Percentiles rank a stretch among this genome's conserved stretches.
Conservation (phyloP, 2,113 vertebrate species). For the Saguinus imperator region DNA sequence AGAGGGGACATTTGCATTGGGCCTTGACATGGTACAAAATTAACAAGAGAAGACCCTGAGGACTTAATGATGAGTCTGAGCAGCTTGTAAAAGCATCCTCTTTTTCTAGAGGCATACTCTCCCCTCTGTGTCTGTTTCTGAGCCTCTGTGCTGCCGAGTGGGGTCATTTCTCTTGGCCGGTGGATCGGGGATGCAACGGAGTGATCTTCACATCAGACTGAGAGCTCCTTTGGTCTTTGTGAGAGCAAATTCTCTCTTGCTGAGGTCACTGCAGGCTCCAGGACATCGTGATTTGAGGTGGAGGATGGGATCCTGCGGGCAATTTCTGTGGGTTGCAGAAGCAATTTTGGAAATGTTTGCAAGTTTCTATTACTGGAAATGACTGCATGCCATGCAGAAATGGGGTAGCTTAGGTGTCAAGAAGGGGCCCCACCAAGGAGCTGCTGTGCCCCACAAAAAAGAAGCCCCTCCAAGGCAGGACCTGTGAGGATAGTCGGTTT, state of each 20-base stretch:
- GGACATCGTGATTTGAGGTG: neutral
- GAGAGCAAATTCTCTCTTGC: neutral
- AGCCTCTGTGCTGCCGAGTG: neutral
- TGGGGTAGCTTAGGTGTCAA: neutral
- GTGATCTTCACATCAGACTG: neutral
- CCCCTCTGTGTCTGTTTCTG: neutral
- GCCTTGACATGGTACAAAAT: neutral
- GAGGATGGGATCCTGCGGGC: neutral
- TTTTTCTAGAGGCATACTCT: too few relatives aligned
- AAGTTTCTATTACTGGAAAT: conserved; percentile 22
- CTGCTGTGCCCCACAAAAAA: neutral
- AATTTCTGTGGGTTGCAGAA: neutral
- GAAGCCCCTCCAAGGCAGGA: neutral
- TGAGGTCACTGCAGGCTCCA: neutral
- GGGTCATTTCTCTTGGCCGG: neutral
- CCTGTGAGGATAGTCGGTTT: neutral
- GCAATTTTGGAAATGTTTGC: neutral
- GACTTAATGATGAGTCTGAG: neutral
- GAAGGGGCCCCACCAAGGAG: neutral
- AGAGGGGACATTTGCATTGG: neutral
- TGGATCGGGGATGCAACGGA: neutral
- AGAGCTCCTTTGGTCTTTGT: too few relatives aligned
- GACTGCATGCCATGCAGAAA: neutral
- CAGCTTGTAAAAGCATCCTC: neutral
- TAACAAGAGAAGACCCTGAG: neutral